Evolutionary conservation across 2,797 vertebrate species (phyloP), one percentile per base, ranked within the genome.

Genomic region (Oreochromis mossambicus): DNA sequence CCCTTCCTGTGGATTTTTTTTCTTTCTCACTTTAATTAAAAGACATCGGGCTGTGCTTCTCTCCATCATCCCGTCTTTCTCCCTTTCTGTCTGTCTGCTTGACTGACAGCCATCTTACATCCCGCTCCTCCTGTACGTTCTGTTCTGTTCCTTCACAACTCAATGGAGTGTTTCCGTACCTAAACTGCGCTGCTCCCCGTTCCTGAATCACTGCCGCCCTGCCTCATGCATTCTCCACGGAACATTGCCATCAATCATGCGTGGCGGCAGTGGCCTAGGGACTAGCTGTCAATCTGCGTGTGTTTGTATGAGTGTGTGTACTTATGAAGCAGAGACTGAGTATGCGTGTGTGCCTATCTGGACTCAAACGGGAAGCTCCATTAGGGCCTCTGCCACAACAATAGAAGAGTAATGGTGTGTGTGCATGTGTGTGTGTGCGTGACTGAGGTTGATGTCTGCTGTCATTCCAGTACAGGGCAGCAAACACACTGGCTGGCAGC

Each of bases 191-290:
- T 78, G 86, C 91, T 90, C 88, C 88, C 80, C 77, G 52, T 90
- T 91, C 89, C 92, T 91, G 93, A 94, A 92, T 94, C 92, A 90
- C 94, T 76, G 88, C 87, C 83, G 84, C 90, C 86, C 91, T 88
- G 88, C 89, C 91, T 93, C 83, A 84, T 91, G 89, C 94, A 87
- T 94, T 95, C 95, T 94, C 93, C 91, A 83, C 81, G 86, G 93
- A 94, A 92, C 90, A 91, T 92, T 89, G 91, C 95, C 93, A 95
- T 95, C 94, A 95, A 96, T 96, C 94, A 96, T 90, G 89, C 88
- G 85, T 93, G 89, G 92, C 94, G 90, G 92, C 89, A 75, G 84
- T 89, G 90, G 92, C 92, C 94, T 81, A 87, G 93, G 92, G 94
- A 95, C 92, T 84, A 85, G 91, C 94, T 94, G 94, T 95, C 94